phyloP scores from a whole-genome alignment of 2,888 invertebrate species.

The Clunio marinus region DNA sequence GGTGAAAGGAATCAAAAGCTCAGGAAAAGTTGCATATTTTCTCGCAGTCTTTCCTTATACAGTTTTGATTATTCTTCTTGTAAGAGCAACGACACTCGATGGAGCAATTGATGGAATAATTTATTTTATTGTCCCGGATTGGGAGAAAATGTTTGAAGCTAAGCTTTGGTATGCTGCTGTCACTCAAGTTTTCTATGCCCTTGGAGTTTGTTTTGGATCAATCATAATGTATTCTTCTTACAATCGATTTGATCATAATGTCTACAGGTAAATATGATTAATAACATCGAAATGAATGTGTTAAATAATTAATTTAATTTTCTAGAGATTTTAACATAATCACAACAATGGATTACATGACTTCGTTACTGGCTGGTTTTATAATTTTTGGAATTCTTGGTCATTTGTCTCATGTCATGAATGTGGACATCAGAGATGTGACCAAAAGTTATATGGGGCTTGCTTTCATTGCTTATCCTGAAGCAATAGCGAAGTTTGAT shows the following conservation, averaged over 20 bases:
- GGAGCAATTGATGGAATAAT: constrained; percentile 60
- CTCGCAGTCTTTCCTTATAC: constrained; percentile 65
- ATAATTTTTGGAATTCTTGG: constrained; percentile 58
- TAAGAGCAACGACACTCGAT: constrained; percentile 57
- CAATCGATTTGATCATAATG: constrained; percentile 58
- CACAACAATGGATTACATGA: constrained; percentile 56
- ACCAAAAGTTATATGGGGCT: constrained; percentile 55
- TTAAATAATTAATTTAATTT: constrained; percentile 38
- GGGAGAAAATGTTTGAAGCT: constrained; percentile 57
- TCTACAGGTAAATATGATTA: constrained; percentile 52
- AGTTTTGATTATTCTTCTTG: constrained; percentile 58
- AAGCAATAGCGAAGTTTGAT: constrained; percentile 56
- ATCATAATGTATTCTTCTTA: constrained; percentile 61
- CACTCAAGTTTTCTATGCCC: constrained; percentile 61
- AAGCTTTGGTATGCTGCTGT: constrained; percentile 62
- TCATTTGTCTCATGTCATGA: constrained; percentile 54
- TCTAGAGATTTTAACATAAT: constrained; percentile 57
- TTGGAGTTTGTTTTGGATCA: constrained; percentile 61
- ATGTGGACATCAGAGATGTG: constrained; percentile 52
- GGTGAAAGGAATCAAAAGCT: constrained; percentile 56
- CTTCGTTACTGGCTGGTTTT: constrained; percentile 56
- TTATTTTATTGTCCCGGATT: constrained; percentile 62
- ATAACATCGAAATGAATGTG: background rate
- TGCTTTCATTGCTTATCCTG: constrained; percentile 58
- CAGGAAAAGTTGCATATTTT: constrained; percentile 65